A percentile compares a stretch with the other conserved stretches of the same genome.
Conservation (phyloP, 2,113 vertebrate species). For the Lipophrys pholis region DNA sequence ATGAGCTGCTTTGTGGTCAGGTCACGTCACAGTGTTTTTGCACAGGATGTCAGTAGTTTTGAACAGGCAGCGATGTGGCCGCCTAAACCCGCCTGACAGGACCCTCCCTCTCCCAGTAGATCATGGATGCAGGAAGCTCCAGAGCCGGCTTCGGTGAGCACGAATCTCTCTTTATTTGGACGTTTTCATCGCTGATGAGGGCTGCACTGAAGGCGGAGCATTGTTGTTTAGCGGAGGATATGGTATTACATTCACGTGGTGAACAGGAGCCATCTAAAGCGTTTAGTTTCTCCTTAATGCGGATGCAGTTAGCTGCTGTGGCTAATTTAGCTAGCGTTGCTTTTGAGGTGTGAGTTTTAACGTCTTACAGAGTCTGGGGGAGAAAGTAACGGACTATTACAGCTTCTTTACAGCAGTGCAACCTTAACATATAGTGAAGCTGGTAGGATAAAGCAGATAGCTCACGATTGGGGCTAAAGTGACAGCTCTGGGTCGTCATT, state of each 20-base stretch:
- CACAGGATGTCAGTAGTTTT: slow-evolving; percentile 18
- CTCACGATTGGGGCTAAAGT: background rate
- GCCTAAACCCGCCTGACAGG: slow-evolving; percentile 42
- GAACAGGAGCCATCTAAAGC: background rate
- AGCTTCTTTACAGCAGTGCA: background rate
- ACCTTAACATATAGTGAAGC: background rate
- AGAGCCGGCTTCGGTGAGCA: slow-evolving; percentile 82
- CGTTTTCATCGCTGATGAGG: background rate
- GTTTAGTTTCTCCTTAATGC: background rate
- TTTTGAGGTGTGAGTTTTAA: background rate
- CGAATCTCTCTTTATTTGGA: slow-evolving; percentile 18
- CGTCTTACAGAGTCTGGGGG: background rate
- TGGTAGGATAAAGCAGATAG: too few relatives aligned
- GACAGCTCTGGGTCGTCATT: slow-evolving; percentile 28
- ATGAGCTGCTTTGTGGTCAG: background rate
- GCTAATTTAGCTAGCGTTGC: slow-evolving; percentile 19
- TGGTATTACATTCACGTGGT: background rate
- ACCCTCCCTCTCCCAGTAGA: slow-evolving; percentile 61
- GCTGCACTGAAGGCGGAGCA: background rate
- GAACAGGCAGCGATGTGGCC: slow-evolving; percentile 62
- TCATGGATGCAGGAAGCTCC: slow-evolving; percentile 76
- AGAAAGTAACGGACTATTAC: background rate
- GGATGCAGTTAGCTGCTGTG: slow-evolving; percentile 42
- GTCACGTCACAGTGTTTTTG: slow-evolving; percentile 2
- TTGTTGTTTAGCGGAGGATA: background rate